These are phyloP conservation scores for Cynopterus brachyotis DNA, from an alignment of 2,113 vertebrate species.

Conservation along the genomic window DNA sequence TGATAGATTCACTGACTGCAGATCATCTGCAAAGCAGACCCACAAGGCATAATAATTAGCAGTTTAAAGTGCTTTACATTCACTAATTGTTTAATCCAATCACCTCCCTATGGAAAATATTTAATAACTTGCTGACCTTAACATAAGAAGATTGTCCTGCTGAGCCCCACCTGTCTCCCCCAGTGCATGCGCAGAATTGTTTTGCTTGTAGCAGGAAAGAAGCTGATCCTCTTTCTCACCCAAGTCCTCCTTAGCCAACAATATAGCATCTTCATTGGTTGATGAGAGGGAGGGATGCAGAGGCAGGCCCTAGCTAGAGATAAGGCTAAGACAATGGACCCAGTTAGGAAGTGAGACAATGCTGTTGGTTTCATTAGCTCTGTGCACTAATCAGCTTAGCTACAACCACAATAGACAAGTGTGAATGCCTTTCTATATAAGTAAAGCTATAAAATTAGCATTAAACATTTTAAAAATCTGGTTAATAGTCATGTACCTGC, in stretches of 20 bases:
- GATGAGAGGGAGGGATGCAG: background rate
- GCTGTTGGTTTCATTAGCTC: background rate
- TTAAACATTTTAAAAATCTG: background rate
- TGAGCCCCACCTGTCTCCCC: background rate
- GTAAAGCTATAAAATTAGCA: background rate
- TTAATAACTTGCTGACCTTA: constrained; percentile 55
- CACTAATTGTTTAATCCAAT: constrained; percentile 59
- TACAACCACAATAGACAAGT: background rate
- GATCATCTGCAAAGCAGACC: constrained; percentile 25
- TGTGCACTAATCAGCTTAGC: background rate
- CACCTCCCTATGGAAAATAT: constrained; percentile 8
- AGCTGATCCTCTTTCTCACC: background rate
- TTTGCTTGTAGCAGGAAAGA: background rate
- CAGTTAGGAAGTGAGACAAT: background rate
- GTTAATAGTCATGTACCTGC: background rate
- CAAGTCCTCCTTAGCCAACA: background rate
- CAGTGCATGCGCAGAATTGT: background rate
- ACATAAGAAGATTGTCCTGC: constrained; percentile 28
- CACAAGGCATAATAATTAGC: constrained; percentile 42
- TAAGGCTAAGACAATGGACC: background rate
- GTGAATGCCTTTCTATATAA: background rate
- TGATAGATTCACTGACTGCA: background rate
- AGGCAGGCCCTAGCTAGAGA: background rate
- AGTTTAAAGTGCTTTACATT: constrained; percentile 42
- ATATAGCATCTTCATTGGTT: background rate